Conservation (phyloP, 2,888 invertebrate species). For the Drosophila merina region DNA sequence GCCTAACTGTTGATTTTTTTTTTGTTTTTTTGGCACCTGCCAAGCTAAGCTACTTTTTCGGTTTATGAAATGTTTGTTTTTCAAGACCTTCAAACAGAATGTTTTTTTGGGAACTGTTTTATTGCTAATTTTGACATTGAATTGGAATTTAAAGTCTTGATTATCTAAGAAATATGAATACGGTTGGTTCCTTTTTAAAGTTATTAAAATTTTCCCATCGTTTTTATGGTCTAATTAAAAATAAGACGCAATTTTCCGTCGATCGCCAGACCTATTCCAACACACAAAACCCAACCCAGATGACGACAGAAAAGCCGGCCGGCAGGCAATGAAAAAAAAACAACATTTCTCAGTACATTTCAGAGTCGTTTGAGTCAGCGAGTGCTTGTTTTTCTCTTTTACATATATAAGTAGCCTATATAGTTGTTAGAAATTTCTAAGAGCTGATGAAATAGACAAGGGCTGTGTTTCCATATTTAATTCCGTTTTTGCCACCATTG, state of each 20-base stretch:
- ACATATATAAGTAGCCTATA: neutral
- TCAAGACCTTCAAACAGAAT: neutral
- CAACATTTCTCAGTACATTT: conserved; percentile 3
- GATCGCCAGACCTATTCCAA: conserved; percentile 1
- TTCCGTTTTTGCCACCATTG: conserved; percentile 10
- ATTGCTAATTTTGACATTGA: neutral
- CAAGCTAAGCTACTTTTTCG: neutral
- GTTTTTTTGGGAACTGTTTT: neutral
- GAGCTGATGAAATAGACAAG: conserved; percentile 50
- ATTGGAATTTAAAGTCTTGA: neutral
- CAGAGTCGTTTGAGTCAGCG: neutral
- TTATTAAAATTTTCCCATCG: neutral
- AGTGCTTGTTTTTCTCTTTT: neutral
- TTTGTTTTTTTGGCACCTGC: conserved; percentile 16
- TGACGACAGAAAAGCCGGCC: conserved; percentile 20
- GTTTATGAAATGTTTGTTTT: conserved; percentile 7
- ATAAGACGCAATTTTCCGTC: conserved; percentile 2
- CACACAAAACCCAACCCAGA: neutral
- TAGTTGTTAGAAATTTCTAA: conserved; percentile 1
- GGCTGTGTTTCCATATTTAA: conserved; percentile 17
- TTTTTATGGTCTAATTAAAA: conserved; percentile 1
- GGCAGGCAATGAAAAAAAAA: conserved; percentile 4
- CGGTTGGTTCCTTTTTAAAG: too few relatives aligned
- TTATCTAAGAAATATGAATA: too few relatives aligned
- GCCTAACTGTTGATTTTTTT: conserved; percentile 3